These are phyloP conservation scores for Himalopsyche anomala DNA, from an alignment of 2,888 invertebrate species.

Conservation along the genomic window DNA sequence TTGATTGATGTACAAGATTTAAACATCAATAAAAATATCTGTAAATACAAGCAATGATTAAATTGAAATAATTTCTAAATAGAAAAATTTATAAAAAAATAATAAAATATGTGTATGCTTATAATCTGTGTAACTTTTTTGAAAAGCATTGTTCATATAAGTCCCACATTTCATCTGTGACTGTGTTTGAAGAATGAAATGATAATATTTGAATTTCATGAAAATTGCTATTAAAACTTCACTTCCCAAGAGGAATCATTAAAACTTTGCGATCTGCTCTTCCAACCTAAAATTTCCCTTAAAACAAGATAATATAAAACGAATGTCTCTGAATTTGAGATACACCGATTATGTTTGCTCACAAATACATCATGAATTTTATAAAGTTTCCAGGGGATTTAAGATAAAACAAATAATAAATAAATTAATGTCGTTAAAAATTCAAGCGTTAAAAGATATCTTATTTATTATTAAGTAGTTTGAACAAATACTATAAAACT, in stretches of 20 bases:
- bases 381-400: background rate
- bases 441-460: too few relatives aligned
- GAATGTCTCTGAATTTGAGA: background rate
- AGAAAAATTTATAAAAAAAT: too few relatives aligned
- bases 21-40: too few relatives aligned
- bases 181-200: constrained; percentile 40
- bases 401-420: background rate
- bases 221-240: constrained; percentile 54
- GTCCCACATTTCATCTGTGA: background rate
- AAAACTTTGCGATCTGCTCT: constrained; percentile 33
- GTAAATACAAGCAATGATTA: too few relatives aligned
- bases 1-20: too few relatives aligned
- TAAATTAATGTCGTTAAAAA: background rate
- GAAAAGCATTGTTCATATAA: background rate
- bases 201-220: constrained; percentile 48
- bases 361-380: background rate
- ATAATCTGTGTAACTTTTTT: too few relatives aligned
- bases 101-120: too few relatives aligned
- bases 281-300: constrained; percentile 49
- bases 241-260: constrained; percentile 28
- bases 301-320: constrained; percentile 45
- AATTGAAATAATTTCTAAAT: too few relatives aligned
- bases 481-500: too few relatives aligned
- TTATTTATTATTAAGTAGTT: too few relatives aligned
- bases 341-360: background rate